A percentile compares a stretch with the other conserved stretches of the same genome.
These are phyloP conservation scores for Actinemys pallida DNA, from an alignment of 2,113 vertebrate genomes.

Conservation along the genomic window DNA sequence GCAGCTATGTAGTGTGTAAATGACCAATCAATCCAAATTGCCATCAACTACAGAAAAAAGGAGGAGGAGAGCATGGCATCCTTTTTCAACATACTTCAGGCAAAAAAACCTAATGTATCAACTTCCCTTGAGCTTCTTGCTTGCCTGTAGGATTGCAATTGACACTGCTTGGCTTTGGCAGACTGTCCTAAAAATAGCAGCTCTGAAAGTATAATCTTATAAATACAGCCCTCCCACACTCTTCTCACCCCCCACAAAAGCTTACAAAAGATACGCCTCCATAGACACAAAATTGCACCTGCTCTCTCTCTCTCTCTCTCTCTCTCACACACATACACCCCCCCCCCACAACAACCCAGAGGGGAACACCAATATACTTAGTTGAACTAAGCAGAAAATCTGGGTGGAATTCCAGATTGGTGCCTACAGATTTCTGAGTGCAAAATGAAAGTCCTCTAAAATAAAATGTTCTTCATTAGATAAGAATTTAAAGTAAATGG, in stretches of 20 bases:
- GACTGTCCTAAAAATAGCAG: not conserved
- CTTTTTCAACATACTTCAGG: not conserved
- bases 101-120: not conserved
- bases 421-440: not conserved
- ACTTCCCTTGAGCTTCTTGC: not conserved
- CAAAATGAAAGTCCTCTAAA: not conserved
- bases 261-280: not conserved
- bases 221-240: not conserved
- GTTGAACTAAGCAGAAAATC: not conserved
- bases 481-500: not conserved
- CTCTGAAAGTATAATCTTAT: slow-evolving; percentile 1
- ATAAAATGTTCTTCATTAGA: not conserved
- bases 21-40: not conserved
- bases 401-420: not conserved
- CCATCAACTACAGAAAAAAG: not conserved
- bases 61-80: not conserved
- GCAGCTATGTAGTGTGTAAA: not conserved
- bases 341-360: not conserved
- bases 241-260: not conserved
- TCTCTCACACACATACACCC: not conserved
- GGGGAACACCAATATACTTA: not conserved
- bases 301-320: too few relatives aligned
- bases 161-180: not conserved
- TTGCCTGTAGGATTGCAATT: slow-evolving; percentile 8
- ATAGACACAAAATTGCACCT: not conserved